Evolutionary conservation across 2,888 invertebrate species (phyloP), one percentile per base, ranked within the genome.

Genomic region (Eristalis intricaria): DNA sequence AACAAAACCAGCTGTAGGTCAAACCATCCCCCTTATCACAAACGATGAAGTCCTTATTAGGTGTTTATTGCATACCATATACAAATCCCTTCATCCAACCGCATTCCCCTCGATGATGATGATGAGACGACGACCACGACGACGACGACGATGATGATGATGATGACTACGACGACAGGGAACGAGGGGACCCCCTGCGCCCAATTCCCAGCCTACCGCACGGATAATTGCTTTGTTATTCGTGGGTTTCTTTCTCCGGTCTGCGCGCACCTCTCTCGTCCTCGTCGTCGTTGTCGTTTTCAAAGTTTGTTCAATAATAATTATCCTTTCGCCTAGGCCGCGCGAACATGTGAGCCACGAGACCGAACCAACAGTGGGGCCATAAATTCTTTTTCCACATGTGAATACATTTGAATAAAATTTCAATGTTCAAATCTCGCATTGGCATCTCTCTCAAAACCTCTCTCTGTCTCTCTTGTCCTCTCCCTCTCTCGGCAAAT

Each of bases 261-360:
- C 32, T 26, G 19, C 13, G 13, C 38, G 38, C 38, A 38, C 32
- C 29, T 58, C 26, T 19, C 11, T 40, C 26, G 22, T n/a, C 38
- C n/a, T 15, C 7, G 8, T 50, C 29, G 35, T 10, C 32, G 19
- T 10, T 26, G 26, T 50, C 26, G 26, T 63, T 78, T 71, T 43
- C 65, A 78, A 78, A 78, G 78, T 78, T 78, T 78, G 78, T 78
- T 71, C 78, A 78, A 78, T 78, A 78, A 71, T 78, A 78, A 78
- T 71, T 71, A 78, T 78, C 71, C 70, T 71, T 78, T 58, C n/a
- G 70, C 64, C 58, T 73, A 73, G 32, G 1, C 32, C 32, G 8
- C 8, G 73, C 68, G 19, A 19, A 71, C 71, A 69, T 63, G 75
- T 66, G 40, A 75, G 65, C 75, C 56, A 70, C 50, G 23, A 38